Base-by-base conservation (phyloP, 2,797 vertebrate genomes). In the Microcaecilia unicolor region DNA sequence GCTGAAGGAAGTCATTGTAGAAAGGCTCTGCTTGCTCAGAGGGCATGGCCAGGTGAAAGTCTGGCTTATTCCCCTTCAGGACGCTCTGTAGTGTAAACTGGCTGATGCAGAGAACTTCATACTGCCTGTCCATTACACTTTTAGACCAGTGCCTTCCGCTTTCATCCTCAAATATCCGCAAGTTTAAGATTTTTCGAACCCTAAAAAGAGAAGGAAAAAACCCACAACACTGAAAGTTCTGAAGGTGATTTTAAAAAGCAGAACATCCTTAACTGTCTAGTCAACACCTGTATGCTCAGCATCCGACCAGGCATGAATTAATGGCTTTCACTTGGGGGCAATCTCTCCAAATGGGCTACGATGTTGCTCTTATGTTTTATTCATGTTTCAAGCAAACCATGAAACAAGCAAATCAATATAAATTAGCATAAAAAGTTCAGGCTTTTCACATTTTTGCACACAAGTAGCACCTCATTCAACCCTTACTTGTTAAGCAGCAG, bases 61-160 rank as follows among this genome's bases (percentile, higher is more conserved):
- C 95, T 0, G 94, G 95, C 58, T 98, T 98, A 80, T 96, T 97
- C 28, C 86, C 93, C 62, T 97, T 99, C 37, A 99, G 79, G 28
- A 92, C 72, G 31, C 89, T 93, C 64, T 98, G 94, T 17, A 99
- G 85, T 6, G 94, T 99, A 61, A 99, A 98, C 44, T 99, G 94
- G 65, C 95, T 98, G 57, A 97, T 80, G 32, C 91, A 96, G 28
- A 99, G 63, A 28, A 99, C 87, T 67, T 98, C 95, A 0, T 89
- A 86, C 59, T 90, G 84, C 25, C 70, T 73, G 44, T 98, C 95
- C 92, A 92, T 89, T 18, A 98, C 93, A 0, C 91, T 98, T 47
- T 86, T 90, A 28, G 75, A 87, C 95, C 95, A 99, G 6, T 88
- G 82, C 29, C 89, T 87, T 6, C 93, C 93, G 2, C 74, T 84